Conservation (phyloP, 2,888 invertebrate genomes). For the Drosophila neotestacea region DNA sequence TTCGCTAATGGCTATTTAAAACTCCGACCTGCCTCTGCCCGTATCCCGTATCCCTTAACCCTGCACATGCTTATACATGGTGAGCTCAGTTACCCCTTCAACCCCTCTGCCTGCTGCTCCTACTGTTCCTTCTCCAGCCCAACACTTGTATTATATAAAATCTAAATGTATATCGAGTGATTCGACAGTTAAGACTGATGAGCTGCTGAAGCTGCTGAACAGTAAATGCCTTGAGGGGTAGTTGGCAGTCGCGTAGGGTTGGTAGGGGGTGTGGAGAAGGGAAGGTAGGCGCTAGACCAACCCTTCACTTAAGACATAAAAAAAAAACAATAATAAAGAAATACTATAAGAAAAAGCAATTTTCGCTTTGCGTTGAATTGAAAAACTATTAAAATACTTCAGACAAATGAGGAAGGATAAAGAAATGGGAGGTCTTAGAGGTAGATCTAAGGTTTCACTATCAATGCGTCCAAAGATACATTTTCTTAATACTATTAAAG, state of each 20-base stretch:
- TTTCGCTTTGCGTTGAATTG: constrained; percentile 76
- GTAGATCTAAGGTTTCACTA: too few species aligned
- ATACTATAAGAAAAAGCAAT: constrained; percentile 54
- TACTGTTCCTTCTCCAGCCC: not conserved
- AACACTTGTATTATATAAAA: constrained; percentile 29
- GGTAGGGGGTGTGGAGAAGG: not conserved
- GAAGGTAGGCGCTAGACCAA: too few species aligned
- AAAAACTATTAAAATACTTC: constrained; percentile 67
- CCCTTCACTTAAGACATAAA: not conserved
- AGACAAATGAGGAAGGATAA: not conserved
- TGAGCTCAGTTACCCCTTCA: not conserved
- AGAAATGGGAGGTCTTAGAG: not conserved
- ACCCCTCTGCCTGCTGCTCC: too few species aligned
- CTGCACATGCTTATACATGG: constrained; percentile 48
- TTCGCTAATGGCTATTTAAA: constrained; percentile 85
- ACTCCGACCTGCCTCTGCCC: constrained; percentile 63
- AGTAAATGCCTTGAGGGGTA: not conserved
- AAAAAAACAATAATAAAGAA: not conserved
- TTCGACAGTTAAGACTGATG: constrained; percentile 60
- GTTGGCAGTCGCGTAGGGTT: not conserved
- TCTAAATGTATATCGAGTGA: constrained; percentile 62
- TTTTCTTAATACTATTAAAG: too few species aligned
- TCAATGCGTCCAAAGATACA: too few species aligned
- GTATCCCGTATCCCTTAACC: not conserved
- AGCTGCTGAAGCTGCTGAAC: constrained; percentile 19